Evolutionary conservation across 2,797 vertebrate species (phyloP).

Genomic region (Amniataba percoides): DNA sequence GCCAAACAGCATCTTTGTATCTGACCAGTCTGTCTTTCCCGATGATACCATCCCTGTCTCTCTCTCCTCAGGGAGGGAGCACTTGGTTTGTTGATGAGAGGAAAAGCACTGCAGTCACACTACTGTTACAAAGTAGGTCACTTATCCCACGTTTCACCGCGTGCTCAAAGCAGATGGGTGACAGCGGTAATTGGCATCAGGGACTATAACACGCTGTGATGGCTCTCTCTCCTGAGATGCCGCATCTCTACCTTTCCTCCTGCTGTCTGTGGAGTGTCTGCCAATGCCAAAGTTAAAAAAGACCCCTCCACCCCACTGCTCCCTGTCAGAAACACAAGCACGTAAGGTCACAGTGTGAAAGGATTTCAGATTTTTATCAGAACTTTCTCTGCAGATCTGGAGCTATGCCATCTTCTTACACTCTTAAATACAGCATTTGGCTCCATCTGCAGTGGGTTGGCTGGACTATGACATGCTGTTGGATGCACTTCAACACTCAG

Average conservation of each 20-base stretch:
- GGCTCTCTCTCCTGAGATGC: slow-evolving; percentile 68
- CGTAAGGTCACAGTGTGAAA: slow-evolving; percentile 44
- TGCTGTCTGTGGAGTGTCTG: slow-evolving; percentile 58
- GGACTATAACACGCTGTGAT: slow-evolving; percentile 62
- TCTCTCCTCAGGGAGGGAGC: slow-evolving; percentile 42
- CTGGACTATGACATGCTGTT: neutral
- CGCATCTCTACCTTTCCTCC: slow-evolving; percentile 57
- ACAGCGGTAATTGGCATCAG: slow-evolving; percentile 82
- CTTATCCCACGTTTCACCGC: slow-evolving; percentile 73
- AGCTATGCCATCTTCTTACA: slow-evolving; percentile 30
- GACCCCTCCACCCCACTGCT: slow-evolving; percentile 5
- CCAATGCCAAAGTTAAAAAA: slow-evolving; percentile 42
- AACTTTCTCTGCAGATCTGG: slow-evolving; percentile 35
- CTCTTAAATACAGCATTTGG: slow-evolving; percentile 20
- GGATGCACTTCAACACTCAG: neutral
- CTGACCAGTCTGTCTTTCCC: slow-evolving; percentile 30
- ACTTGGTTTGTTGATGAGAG: slow-evolving; percentile 64
- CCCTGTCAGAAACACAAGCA: slow-evolving; percentile 35
- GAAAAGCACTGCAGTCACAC: slow-evolving; percentile 69
- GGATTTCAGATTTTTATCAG: slow-evolving; percentile 41
- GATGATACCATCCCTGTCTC: slow-evolving; percentile 28
- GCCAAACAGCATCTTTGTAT: slow-evolving; percentile 16
- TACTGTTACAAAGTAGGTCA: slow-evolving; percentile 81
- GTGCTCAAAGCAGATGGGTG: slow-evolving; percentile 79
- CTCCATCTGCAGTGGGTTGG: slow-evolving; percentile 45